These are phyloP conservation scores for Taxidea taxus DNA, from an alignment of 2,113 vertebrate species.

Conservation along the genomic window DNA sequence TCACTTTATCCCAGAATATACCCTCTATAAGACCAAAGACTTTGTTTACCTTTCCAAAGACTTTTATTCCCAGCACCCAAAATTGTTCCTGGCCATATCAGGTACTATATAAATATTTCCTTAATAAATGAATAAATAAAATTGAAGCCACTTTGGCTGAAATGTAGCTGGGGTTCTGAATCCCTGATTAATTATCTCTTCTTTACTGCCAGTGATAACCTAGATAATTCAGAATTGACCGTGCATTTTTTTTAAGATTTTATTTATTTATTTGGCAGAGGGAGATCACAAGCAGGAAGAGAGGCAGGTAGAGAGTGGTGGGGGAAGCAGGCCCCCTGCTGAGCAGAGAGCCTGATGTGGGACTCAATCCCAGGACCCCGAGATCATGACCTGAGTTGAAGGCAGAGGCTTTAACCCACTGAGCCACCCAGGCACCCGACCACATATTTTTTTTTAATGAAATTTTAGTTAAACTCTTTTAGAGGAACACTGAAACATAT, in stretches of 20 bases:
- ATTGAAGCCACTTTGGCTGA: background rate
- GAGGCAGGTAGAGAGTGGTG: too few relatives aligned
- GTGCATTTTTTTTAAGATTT: background rate
- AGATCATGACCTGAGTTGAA: too few relatives aligned
- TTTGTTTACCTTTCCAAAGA: background rate
- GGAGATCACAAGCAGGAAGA: too few relatives aligned
- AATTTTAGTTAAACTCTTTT: constrained; percentile 28
- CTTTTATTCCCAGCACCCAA: constrained; percentile 6
- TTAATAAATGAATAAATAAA: constrained; percentile 7
- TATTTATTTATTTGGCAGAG: too few relatives aligned
- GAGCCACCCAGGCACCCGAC: background rate
- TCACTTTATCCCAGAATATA: background rate
- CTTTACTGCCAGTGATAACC: background rate
- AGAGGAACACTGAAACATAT: background rate
- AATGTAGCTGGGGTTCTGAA: background rate
- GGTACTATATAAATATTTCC: background rate
- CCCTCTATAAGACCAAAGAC: background rate
- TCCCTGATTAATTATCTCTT: background rate
- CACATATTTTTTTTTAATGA: background rate
- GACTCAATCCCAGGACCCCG: too few relatives aligned
- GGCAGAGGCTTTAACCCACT: too few relatives aligned
- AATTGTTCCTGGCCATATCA: background rate
- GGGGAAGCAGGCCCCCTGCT: too few relatives aligned
- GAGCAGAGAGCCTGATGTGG: too few relatives aligned
- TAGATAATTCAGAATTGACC: background rate